phyloP scores from a whole-genome alignment of 1,140 invertebrate genomes.

The Drosophila chauvacae region DNA sequence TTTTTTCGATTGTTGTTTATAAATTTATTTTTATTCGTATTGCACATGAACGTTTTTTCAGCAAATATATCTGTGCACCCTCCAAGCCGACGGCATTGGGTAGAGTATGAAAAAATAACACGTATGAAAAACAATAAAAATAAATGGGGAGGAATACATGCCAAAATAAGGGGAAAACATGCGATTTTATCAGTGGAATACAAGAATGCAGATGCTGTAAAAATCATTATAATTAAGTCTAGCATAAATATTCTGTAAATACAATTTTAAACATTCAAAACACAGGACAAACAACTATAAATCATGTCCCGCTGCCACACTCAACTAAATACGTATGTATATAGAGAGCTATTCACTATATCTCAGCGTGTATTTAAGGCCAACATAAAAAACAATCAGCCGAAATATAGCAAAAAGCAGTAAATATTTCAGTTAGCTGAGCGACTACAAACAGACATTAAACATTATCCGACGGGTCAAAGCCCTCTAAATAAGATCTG shows the following conservation, averaged over 20 bases:
- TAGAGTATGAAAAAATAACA: conserved; percentile 31
- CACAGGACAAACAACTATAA: conserved; percentile 57
- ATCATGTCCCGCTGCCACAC: conserved; percentile 44
- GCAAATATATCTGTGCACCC: conserved; percentile 37
- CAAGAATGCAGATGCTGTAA: conserved; percentile 70
- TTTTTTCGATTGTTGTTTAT: conserved; percentile 45
- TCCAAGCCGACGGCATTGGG: conserved; percentile 9
- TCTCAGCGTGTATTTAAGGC: conserved; percentile 31
- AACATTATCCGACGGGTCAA: conserved; percentile 24
- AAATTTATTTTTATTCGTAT: conserved; percentile 44
- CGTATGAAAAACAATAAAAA: conserved; percentile 54
- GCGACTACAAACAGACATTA: conserved; percentile 41
- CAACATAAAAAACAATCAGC: conserved; percentile 15
- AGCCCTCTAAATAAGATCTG: conserved; percentile 34
- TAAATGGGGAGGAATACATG: conserved; percentile 21
- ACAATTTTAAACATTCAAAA: conserved; percentile 75
- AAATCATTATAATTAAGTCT: conserved; percentile 72
- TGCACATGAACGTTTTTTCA: conserved; percentile 37
- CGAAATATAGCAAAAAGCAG: conserved; percentile 22
- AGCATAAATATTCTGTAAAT: conserved; percentile 71
- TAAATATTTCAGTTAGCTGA: conserved; percentile 30
- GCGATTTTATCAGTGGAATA: conserved; percentile 70
- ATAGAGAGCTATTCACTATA: conserved; percentile 31
- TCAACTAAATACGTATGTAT: conserved; percentile 41
- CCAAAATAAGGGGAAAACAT: conserved; percentile 42